These are phyloP conservation scores for Edolisoma coerulescens DNA, from an alignment of 2,113 vertebrate species.

Conservation along the genomic window DNA sequence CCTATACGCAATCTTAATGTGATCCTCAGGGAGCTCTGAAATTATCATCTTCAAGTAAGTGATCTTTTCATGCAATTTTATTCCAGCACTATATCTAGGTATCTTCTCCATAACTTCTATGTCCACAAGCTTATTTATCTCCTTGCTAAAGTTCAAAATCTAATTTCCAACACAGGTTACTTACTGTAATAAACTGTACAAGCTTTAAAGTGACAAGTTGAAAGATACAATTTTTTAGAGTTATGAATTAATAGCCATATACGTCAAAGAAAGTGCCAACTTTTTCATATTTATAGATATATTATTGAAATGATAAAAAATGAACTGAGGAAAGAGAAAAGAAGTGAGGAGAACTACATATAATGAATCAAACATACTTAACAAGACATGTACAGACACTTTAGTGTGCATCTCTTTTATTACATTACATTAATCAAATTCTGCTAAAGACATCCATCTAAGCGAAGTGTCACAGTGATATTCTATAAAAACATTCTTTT, in stretches of 20 bases:
- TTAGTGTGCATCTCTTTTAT: conserved; percentile 88
- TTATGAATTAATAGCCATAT: conserved; percentile 81
- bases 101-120: conserved; percentile 65
- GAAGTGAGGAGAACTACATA: conserved; percentile 79
- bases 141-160: conserved; percentile 79
- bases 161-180: conserved; percentile 83
- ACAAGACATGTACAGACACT: conserved; percentile 85
- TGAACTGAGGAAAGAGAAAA: conserved; percentile 80
- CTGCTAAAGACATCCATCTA: conserved; percentile 82
- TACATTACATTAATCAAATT: conserved; percentile 89
- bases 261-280: conserved; percentile 85
- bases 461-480: conserved; percentile 79
- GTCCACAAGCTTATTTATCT: conserved; percentile 78
- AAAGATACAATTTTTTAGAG: conserved; percentile 82
- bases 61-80: conserved; percentile 69
- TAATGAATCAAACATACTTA: conserved; percentile 89
- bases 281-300: conserved; percentile 92
- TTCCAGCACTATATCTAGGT: conserved; percentile 66
- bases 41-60: conserved; percentile 62
- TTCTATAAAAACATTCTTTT: conserved; percentile 79
- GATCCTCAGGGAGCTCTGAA: conserved; percentile 58
- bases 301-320: conserved; percentile 90
- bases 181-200: conserved; percentile 78
- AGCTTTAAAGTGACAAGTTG: conserved; percentile 81
- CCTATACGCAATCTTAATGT: conserved; percentile 28